Base-by-base conservation (phyloP, 2,113 vertebrate species). In the Gyps fulvus region DNA sequence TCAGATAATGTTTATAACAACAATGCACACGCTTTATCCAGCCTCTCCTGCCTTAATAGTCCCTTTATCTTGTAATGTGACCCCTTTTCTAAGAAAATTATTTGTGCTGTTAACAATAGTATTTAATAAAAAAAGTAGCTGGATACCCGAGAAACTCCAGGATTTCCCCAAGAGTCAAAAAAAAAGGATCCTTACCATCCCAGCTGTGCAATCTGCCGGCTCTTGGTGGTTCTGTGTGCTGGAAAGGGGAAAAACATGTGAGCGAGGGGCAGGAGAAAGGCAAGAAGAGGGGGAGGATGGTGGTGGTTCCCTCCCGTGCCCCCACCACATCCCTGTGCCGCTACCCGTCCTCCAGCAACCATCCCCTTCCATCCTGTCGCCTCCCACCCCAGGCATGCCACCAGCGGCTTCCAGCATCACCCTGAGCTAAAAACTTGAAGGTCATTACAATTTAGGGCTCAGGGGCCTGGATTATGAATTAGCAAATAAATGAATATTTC, bases 251-350 rank as follows among this genome's bases (percentile, higher is more conserved):
- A 20, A 71, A 54, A 9, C 0, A 19, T 58, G 27, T 19, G 72
- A 40, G 18, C 1, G 3, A 59, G 72, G 52, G 36, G 45, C 47
- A 31, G 54, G 36, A 90, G 59, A 11, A 34, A 14, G 36, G 16
- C 2, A 18, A 32, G 38, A 38, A 23, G 57, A 83, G 14, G 21
- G 7, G 22, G 23, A 62, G 25, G 55, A 38, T 3, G 22, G 20
- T 25, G 12, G 8, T 4, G 21, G n/a, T n/a, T 45, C n/a, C 42
- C 43, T 45, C 40, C 32, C 1, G 23, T 3, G 11, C 10, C 19
- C 22, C 22, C n/a, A 2, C 14, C 10, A 5, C 12, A 1, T 52
- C 63, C 63, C 26, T 3, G 43, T 3, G 2, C 26, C 0, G 2
- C 34, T 29, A 50, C 42, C 42, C 9, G 1, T 34, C 34, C 34